These are phyloP conservation scores for Corythaeola cristata DNA, from an alignment of 2,113 vertebrate genomes.

Conservation along the genomic window DNA sequence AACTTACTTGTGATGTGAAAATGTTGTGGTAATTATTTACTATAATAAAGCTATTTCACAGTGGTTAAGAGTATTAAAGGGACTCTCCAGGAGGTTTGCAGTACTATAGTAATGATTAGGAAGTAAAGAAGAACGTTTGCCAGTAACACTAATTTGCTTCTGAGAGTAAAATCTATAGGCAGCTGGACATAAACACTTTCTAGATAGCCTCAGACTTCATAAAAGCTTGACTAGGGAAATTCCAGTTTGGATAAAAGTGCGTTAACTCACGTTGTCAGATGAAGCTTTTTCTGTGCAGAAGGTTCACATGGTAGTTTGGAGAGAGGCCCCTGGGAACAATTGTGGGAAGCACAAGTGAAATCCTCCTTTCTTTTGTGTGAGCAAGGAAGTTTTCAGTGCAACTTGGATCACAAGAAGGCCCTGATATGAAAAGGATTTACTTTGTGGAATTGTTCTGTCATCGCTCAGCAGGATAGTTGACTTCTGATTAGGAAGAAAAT, in stretches of 20 bases:
- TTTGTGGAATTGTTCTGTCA: constrained; percentile 7
- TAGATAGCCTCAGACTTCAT: neutral
- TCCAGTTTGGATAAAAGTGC: neutral
- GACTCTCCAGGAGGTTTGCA: neutral
- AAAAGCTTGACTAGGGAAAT: neutral
- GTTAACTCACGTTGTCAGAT: neutral
- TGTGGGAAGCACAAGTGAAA: neutral
- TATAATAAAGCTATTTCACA: neutral
- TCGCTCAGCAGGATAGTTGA: constrained; percentile 18
- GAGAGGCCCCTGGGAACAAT: neutral
- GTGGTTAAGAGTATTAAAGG: neutral
- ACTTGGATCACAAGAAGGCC: neutral
- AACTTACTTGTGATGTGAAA: neutral
- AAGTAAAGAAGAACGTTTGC: neutral
- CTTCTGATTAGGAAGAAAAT: neutral
- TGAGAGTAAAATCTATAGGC: neutral
- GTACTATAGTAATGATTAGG: neutral
- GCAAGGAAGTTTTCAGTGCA: neutral
- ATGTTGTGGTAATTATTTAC: neutral
- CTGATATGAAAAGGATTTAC: neutral
- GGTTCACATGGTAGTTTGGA: neutral
- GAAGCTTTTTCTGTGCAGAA: neutral
- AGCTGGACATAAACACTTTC: neutral
- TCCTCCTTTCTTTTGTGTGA: neutral
- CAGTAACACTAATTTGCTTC: neutral